These are phyloP conservation scores for Psephotus haematonotus DNA, from an alignment of 2,113 vertebrate genomes.

Conservation along the genomic window DNA sequence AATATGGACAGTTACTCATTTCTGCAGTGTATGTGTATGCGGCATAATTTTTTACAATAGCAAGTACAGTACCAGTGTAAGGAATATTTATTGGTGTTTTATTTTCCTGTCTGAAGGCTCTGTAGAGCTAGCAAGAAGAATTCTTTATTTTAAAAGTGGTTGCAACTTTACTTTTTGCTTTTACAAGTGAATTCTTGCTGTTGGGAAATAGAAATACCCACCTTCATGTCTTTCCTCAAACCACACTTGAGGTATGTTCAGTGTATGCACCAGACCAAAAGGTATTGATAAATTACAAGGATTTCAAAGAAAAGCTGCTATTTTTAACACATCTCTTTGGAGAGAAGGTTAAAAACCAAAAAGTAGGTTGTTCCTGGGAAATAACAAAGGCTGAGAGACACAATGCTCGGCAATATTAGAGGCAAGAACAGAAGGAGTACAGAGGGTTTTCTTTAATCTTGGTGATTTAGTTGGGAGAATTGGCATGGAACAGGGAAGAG, in stretches of 20 bases:
- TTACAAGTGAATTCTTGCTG: background rate
- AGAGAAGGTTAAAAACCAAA: background rate
- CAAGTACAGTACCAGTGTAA: background rate
- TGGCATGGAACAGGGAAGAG: background rate
- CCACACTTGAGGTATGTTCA: background rate
- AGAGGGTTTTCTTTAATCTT: background rate
- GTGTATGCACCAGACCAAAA: background rate
- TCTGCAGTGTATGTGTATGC: background rate
- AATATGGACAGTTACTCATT: background rate
- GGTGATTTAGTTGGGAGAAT: background rate
- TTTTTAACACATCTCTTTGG: background rate
- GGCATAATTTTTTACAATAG: background rate
- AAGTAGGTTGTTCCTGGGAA: background rate
- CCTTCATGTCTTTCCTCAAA: background rate
- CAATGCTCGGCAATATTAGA: background rate
- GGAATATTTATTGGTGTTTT: background rate
- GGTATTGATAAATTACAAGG: background rate
- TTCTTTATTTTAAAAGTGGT: background rate
- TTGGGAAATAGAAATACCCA: background rate
- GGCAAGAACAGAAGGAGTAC: background rate
- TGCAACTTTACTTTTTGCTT: background rate
- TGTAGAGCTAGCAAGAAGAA: background rate
- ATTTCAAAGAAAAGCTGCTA: background rate
- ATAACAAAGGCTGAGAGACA: background rate
- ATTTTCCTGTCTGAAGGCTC: conserved; percentile 7